phyloP scores from a whole-genome alignment of 2,888 invertebrate genomes.

The Periphyllus acericola region DNA sequence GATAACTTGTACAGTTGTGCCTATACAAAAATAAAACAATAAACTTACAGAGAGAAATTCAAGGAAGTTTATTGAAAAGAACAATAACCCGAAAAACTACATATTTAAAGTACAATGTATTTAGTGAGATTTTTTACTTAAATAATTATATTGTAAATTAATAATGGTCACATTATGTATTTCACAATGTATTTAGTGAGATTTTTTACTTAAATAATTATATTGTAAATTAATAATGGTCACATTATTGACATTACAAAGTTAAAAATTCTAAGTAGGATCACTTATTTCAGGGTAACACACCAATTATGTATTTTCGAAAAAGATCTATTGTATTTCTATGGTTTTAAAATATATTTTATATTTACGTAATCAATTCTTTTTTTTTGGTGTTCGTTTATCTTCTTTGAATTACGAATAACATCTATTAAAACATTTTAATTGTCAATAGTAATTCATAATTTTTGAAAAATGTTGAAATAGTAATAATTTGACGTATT shows the following conservation, averaged over 20 bases:
- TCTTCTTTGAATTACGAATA: no score
- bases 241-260: neutral
- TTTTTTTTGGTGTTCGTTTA: no score
- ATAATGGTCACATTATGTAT: neutral
- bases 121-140: neutral
- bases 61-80: constrained; percentile 6
- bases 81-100: neutral
- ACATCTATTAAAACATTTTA: no score
- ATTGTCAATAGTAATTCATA: no score
- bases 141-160: neutral
- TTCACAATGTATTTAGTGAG: neutral
- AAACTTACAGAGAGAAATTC: neutral
- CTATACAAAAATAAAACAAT: neutral
- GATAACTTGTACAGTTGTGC: neutral
- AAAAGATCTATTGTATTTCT: neutral
- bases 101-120: neutral
- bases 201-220: neutral
- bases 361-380: no score
- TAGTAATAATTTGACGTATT: no score
- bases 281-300: neutral
- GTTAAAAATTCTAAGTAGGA: neutral
- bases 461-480: no score
- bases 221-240: neutral
- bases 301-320: neutral
- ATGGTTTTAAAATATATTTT: no score